phyloP scores from a whole-genome alignment of 1,140 invertebrate species.

The Bombus terrestris region DNA sequence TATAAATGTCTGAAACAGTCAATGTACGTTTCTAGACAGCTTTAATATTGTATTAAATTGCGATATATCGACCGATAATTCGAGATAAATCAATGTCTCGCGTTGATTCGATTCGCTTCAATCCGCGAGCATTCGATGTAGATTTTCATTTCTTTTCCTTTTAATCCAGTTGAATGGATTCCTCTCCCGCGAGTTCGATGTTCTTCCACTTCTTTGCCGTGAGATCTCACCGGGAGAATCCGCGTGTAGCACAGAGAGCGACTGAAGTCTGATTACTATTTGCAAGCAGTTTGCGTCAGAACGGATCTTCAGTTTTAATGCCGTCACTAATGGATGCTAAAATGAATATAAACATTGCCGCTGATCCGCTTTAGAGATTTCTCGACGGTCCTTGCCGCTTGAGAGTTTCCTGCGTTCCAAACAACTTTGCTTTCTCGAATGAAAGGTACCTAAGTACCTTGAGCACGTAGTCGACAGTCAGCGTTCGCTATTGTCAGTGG shows the following conservation, averaged over 20 bases:
- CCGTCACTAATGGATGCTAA: constrained; percentile 76
- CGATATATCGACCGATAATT: neutral
- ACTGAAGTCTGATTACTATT: constrained; percentile 42
- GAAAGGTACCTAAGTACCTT: constrained; percentile 11
- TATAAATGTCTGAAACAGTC: neutral
- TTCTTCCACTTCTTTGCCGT: constrained; percentile 9
- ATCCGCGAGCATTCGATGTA: neutral
- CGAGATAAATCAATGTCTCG: neutral
- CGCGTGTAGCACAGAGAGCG: neutral
- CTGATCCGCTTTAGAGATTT: constrained; percentile 72
- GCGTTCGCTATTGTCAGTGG: neutral
- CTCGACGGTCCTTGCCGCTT: constrained; percentile 46
- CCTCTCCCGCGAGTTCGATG: neutral
- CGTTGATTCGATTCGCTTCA: neutral
- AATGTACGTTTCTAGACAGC: neutral
- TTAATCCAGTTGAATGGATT: neutral
- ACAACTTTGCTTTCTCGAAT: constrained; percentile 2
- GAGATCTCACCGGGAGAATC: neutral
- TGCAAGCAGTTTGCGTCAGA: constrained; percentile 23
- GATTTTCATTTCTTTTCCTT: neutral
- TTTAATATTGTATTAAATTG: neutral
- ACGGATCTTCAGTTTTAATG: constrained; percentile 67
- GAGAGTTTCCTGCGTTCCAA: constrained; percentile 43
- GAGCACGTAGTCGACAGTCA: constrained; percentile 20
- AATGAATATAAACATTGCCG: constrained; percentile 78